Conservation (phyloP, 1,140 invertebrate species). For the Nixonia krombeini region DNA sequence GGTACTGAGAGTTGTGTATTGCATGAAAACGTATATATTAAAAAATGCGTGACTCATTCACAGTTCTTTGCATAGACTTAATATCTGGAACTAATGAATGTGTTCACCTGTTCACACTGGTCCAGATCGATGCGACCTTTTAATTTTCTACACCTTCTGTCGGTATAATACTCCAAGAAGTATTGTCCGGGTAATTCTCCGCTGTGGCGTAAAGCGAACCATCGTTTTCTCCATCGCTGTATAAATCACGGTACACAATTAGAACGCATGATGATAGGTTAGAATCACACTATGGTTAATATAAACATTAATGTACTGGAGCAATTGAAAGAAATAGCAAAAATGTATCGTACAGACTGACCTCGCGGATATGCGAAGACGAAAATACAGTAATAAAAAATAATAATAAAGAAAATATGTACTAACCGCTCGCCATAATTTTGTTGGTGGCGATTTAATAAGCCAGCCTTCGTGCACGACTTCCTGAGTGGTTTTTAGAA, state of each 20-base stretch:
- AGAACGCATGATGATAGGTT: background rate
- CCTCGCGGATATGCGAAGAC: background rate
- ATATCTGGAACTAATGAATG: no score
- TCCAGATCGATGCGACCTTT: constrained; percentile 95
- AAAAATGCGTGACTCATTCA: no score
- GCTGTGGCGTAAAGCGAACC: constrained; percentile 91
- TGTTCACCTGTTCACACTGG: constrained; percentile 90
- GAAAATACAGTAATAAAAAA: constrained; percentile 2
- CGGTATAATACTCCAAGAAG: constrained; percentile 93
- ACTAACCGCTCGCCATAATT: constrained; percentile 91
- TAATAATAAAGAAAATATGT: constrained; percentile 23
- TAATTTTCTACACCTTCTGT: constrained; percentile 85
- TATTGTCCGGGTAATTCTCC: constrained; percentile 94
- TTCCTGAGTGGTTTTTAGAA: constrained; percentile 71
- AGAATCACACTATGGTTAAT: background rate
- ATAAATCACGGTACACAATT: constrained; percentile 39
- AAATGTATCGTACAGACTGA: no score
- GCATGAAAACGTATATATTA: no score
- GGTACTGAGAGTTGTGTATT: no score
- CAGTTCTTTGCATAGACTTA: background rate
- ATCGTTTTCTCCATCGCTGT: constrained; percentile 94
- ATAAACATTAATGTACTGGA: no score
- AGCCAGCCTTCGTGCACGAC: constrained; percentile 90
- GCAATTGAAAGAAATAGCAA: no score
- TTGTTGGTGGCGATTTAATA: constrained; percentile 91